Conservation (phyloP, 2,888 invertebrate species). For the Thalpophila matura region DNA sequence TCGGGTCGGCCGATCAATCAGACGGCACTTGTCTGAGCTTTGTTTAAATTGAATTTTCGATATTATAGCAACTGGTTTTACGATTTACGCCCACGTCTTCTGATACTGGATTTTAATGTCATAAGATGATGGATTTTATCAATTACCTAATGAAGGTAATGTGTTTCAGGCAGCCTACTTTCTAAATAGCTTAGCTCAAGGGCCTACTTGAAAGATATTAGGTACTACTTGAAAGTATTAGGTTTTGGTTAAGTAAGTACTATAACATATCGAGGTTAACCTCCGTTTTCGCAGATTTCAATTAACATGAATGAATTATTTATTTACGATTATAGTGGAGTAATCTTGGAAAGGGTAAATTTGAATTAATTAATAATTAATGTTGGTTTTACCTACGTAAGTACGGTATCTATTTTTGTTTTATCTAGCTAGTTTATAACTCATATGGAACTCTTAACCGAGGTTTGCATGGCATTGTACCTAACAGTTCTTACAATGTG, state of each 20-base stretch:
- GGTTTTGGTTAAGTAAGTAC: not conserved
- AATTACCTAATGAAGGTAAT: conserved; percentile 46
- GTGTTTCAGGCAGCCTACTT: conserved; percentile 7
- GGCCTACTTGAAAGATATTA: conserved; percentile 8
- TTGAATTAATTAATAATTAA: too few relatives aligned
- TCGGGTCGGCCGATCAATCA: conserved; percentile 54
- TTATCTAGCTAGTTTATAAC: too few relatives aligned
- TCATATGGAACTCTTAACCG: too few relatives aligned
- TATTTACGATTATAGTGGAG: not conserved
- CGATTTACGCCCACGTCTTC: conserved; percentile 25
- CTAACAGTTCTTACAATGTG: too few relatives aligned
- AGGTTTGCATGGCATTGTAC: too few relatives aligned
- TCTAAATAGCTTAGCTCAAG: conserved; percentile 20
- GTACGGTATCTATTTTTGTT: too few relatives aligned
- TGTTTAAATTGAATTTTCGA: conserved; percentile 72
- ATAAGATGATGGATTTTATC: conserved; percentile 42
- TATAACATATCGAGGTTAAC: not conserved
- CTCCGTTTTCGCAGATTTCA: not conserved
- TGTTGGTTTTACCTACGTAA: too few relatives aligned
- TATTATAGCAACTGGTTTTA: conserved; percentile 46
- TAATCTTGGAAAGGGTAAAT: not conserved
- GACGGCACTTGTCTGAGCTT: conserved; percentile 59
- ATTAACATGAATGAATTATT: not conserved
- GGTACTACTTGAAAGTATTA: not conserved
- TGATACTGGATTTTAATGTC: conserved; percentile 22